Evolutionary conservation across 2,113 vertebrate genomes (phyloP).

Genomic region (Parus major): DNA sequence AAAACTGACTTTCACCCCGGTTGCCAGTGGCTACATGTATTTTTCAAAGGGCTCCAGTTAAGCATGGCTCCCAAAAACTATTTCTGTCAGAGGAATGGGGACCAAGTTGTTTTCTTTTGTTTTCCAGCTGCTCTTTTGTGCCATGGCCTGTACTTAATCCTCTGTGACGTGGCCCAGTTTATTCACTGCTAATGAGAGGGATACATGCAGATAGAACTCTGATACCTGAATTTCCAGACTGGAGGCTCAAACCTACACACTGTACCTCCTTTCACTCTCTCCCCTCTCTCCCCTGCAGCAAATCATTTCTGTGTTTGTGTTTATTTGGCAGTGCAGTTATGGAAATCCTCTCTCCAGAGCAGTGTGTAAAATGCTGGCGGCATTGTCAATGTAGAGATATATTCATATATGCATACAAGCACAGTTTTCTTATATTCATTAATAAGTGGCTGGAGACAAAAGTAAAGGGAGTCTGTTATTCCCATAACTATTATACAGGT

Average conservation of each 20-base stretch:
- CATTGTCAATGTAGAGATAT: not conserved
- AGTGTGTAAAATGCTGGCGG: not conserved
- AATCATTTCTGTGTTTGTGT: not conserved
- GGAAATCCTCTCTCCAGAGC: not conserved
- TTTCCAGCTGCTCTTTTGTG: not conserved
- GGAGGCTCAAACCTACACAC: not conserved
- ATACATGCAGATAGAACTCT: not conserved
- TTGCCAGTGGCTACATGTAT: not conserved
- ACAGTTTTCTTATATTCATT: not conserved
- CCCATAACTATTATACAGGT: not conserved
- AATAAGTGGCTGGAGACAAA: not conserved
- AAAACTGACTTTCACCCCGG: not conserved
- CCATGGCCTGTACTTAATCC: not conserved
- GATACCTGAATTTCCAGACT: not conserved
- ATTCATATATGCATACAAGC: fast-evolving
- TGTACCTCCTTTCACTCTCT: fast-evolving
- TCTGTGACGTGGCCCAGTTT: constrained; percentile 29
- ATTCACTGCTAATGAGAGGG: not conserved
- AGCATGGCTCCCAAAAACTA: not conserved
- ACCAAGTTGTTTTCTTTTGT: not conserved
- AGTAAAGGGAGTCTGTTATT: not conserved
- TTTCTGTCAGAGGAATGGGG: not conserved
- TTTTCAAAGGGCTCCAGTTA: not conserved
- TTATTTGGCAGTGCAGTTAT: not conserved
- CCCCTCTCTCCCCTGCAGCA: not conserved